Percentiles rank a stretch among this genome's conserved stretches.
These are phyloP conservation scores for Antheraea assamensis DNA, from an alignment of 2,888 invertebrate species.

Conservation along the genomic window DNA sequence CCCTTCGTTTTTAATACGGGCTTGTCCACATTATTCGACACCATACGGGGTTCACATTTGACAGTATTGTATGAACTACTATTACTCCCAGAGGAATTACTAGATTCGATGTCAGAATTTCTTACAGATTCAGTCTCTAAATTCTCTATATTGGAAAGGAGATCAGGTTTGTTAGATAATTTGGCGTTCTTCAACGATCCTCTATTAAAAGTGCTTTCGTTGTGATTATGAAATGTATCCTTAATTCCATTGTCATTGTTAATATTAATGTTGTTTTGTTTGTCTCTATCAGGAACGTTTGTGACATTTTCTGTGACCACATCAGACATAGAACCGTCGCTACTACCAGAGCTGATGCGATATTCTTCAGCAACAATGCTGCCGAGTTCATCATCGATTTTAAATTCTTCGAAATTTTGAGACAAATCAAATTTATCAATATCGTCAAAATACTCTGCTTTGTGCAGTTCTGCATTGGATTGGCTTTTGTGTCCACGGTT, in stretches of 20 bases:
- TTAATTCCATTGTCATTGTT: constrained; percentile 52
- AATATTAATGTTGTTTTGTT: constrained; percentile 49
- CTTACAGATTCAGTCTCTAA: constrained; percentile 83
- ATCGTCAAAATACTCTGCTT: constrained; percentile 76
- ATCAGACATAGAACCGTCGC: constrained; percentile 73
- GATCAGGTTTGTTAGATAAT: constrained; percentile 79
- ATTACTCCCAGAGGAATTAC: constrained; percentile 80
- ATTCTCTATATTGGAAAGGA: constrained; percentile 80
- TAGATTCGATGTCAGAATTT: constrained; percentile 87
- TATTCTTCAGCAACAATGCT: constrained; percentile 78
- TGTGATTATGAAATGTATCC: constrained; percentile 61
- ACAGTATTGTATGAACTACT: constrained; percentile 75
- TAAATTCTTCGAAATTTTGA: constrained; percentile 91
- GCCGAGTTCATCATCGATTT: constrained; percentile 87
- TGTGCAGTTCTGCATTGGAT: constrained; percentile 60
- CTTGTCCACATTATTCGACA: constrained; percentile 52
- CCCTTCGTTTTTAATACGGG: constrained; percentile 70
- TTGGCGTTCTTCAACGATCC: constrained; percentile 67
- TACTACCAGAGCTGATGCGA: constrained; percentile 78
- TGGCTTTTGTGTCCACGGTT: constrained; percentile 59
- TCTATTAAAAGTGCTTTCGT: constrained; percentile 56
- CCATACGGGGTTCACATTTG: constrained; percentile 72
- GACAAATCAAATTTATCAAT: constrained; percentile 86
- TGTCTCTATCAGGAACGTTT: constrained; percentile 65
- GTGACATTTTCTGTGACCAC: constrained; percentile 69